Conservation (phyloP, 2,888 invertebrate species). For the Trichopoda pennipes region DNA sequence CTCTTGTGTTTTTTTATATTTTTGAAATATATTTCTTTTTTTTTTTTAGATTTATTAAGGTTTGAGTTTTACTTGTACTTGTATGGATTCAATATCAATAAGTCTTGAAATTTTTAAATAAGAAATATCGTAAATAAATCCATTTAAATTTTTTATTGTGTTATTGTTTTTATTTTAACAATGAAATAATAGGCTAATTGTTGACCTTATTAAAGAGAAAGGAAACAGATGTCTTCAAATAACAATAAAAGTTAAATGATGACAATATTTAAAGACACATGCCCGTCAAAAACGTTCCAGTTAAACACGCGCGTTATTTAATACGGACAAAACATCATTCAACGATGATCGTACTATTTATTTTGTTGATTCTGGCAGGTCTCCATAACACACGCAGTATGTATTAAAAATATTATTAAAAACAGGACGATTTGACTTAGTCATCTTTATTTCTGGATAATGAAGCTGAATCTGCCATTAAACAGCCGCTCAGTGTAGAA, state of each 20-base stretch:
- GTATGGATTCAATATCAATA: too few relatives aligned
- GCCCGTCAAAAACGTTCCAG: conserved; percentile 24
- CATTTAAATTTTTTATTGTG: not conserved
- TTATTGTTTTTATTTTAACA: conserved; percentile 7
- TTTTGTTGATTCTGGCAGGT: conserved; percentile 6
- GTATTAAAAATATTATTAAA: not conserved
- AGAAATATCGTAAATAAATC: not conserved
- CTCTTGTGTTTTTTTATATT: too few relatives aligned
- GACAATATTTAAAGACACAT: conserved; percentile 20
- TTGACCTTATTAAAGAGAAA: conserved; percentile 11
- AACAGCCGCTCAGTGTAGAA: conserved; percentile 55
- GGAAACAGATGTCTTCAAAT: conserved; percentile 26
- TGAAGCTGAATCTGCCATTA: conserved; percentile 32
- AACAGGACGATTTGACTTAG: not conserved
- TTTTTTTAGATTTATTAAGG: too few relatives aligned
- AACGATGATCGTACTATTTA: conserved; percentile 13
- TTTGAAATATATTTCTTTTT: too few relatives aligned
- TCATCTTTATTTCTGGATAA: not conserved
- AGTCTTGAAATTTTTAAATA: not conserved
- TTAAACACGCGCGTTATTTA: conserved; percentile 8
- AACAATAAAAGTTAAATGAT: conserved; percentile 11
- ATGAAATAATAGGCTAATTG: too few relatives aligned
- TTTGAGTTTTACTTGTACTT: too few relatives aligned
- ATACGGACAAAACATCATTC: not conserved
- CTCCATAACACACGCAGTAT: conserved; percentile 2